Conservation (phyloP, 2,113 vertebrate genomes). For the Anolis carolinensis region DNA sequence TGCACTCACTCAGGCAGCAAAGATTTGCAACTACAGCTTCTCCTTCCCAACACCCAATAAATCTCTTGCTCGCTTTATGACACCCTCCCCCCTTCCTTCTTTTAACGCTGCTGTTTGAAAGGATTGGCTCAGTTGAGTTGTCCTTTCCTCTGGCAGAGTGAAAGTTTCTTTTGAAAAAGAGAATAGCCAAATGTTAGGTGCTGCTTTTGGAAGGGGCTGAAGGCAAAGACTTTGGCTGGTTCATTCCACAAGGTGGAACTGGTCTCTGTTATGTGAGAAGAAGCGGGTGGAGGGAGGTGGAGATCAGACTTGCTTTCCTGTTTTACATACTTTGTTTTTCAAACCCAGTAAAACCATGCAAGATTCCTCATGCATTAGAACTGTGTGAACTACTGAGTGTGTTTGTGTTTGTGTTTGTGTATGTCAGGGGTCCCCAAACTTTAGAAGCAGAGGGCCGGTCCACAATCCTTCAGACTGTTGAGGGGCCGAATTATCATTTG, state of each 20-base stretch:
- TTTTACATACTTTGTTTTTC: neutral
- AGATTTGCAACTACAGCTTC: slow-evolving; percentile 23
- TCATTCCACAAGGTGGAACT: slow-evolving; percentile 12
- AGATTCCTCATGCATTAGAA: slow-evolving; percentile 27
- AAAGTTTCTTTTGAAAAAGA: slow-evolving; percentile 9
- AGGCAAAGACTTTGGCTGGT: slow-evolving; percentile 6
- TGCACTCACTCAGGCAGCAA: neutral
- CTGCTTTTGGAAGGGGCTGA: slow-evolving; percentile 1
- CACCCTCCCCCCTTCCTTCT: slow-evolving; percentile 7
- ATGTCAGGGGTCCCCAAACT: too few species aligned
- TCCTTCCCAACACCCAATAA: slow-evolving; percentile 61
- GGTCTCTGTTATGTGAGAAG: slow-evolving; percentile 2
- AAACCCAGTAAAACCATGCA: slow-evolving; percentile 44
- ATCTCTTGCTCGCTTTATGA: slow-evolving; percentile 55
- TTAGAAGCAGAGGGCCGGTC: too few species aligned
- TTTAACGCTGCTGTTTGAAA: slow-evolving; percentile 37
- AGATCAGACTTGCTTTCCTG: slow-evolving; percentile 49
- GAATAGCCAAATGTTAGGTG: slow-evolving; percentile 1
- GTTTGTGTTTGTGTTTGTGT: slow-evolving; percentile 41
- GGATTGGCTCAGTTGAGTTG: slow-evolving; percentile 36
- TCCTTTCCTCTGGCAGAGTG: slow-evolving; percentile 35
- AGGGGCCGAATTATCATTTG: too few species aligned
- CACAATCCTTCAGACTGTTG: too few species aligned
- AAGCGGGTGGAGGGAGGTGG: neutral
- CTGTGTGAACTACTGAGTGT: slow-evolving; percentile 40